A percentile compares a stretch with the other conserved stretches of the same genome.
These are phyloP conservation scores for Halictus ligatus DNA, from an alignment of 2,888 invertebrate genomes.

Conservation along the genomic window DNA sequence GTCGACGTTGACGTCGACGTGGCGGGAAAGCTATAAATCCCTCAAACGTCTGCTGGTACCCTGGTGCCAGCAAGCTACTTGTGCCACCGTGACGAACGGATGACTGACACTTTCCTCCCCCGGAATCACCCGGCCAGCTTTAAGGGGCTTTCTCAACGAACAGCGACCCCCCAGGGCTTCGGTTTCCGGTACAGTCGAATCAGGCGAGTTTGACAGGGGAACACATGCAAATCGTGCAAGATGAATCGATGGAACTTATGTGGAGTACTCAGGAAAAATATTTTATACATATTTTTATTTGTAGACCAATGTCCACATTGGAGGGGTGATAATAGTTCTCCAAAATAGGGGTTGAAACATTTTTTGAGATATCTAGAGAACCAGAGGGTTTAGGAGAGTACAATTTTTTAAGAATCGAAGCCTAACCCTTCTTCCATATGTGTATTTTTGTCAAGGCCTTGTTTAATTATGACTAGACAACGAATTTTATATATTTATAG, in stretches of 20 bases:
- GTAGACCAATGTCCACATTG: background rate
- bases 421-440: background rate
- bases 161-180: background rate
- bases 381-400: background rate
- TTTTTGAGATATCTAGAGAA: background rate
- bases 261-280: background rate
- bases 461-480: too few species aligned
- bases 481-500: too few species aligned
- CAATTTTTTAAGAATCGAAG: background rate
- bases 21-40: slow-evolving; percentile 81
- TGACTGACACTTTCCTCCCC: slow-evolving; percentile 79
- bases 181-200: background rate
- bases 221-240: background rate
- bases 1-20: slow-evolving; percentile 64
- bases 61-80: slow-evolving; percentile 81
- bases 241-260: too few species aligned
- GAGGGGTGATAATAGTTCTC: background rate
- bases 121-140: slow-evolving; percentile 19
- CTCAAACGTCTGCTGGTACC: slow-evolving; percentile 83
- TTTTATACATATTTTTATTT: background rate
- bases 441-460: background rate
- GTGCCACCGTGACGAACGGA: slow-evolving; percentile 84
- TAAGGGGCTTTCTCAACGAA: slow-evolving; percentile 24
- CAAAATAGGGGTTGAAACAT: background rate
- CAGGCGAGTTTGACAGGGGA: background rate